Conservation (phyloP, 2,797 vertebrate species). For the Potorous gilbertii region DNA sequence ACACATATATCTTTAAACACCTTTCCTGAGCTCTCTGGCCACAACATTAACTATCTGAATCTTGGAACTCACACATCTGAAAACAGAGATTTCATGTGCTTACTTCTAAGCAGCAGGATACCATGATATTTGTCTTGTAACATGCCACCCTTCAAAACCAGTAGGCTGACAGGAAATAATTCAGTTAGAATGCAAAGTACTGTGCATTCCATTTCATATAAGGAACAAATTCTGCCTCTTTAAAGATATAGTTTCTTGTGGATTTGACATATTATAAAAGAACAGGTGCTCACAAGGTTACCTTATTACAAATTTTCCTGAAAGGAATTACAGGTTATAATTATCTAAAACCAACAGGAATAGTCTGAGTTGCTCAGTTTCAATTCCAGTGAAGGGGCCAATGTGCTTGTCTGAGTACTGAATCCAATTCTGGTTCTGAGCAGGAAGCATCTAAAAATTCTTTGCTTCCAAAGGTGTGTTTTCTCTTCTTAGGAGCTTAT, state of each 20-base stretch:
- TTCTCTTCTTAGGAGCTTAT: slow-evolving; percentile 42
- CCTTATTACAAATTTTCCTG: background rate
- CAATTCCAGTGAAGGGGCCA: background rate
- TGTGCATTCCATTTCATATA: slow-evolving; percentile 25
- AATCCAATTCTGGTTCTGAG: background rate
- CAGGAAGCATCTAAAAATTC: slow-evolving; percentile 2
- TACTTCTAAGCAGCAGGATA: background rate
- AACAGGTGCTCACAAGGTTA: background rate
- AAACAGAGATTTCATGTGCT: background rate
- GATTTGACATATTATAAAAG: background rate
- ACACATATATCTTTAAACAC: accelerated
- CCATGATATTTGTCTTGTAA: background rate
- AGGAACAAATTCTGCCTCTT: background rate
- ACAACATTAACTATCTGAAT: background rate
- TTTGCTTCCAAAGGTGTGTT: slow-evolving; percentile 11
- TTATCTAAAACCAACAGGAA: background rate
- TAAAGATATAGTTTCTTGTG: background rate
- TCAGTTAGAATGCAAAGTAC: background rate
- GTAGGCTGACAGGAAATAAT: background rate
- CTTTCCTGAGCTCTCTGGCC: background rate
- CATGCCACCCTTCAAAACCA: background rate
- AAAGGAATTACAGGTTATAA: background rate
- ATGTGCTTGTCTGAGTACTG: background rate
- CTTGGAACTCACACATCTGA: background rate
- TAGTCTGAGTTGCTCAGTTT: background rate